Conservation (phyloP, 2,113 vertebrate species). For the Microtus pennsylvanicus region DNA sequence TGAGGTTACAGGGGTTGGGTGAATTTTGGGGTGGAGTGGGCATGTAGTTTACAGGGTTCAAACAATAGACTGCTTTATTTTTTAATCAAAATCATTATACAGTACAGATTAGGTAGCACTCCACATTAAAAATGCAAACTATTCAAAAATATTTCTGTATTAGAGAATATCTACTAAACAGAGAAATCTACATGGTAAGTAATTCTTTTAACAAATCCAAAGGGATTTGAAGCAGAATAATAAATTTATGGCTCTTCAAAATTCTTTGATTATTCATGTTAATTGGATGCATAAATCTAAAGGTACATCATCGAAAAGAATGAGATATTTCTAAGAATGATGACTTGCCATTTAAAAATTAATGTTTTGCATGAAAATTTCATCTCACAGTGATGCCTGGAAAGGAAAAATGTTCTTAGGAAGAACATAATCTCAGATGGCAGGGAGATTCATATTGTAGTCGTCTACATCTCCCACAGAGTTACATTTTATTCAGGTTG, state of each 20-base stretch:
- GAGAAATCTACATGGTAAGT: constrained; percentile 33
- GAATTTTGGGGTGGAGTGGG: no score
- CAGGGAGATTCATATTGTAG: not conserved
- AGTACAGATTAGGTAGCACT: not conserved
- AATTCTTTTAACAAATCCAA: constrained; percentile 51
- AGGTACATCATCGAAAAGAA: constrained; percentile 44
- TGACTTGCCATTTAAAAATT: constrained; percentile 61
- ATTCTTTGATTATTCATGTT: constrained; percentile 55
- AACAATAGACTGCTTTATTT: not conserved
- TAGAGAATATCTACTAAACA: constrained; percentile 43
- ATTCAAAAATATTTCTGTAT: constrained; percentile 43
- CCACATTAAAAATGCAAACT: constrained; percentile 51
- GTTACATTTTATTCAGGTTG: not conserved
- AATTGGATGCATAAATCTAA: constrained; percentile 76
- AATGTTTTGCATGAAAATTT: not conserved
- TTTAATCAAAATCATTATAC: constrained; percentile 46
- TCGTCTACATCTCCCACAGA: not conserved
- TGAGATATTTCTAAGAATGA: constrained; percentile 47
- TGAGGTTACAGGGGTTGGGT: no score
- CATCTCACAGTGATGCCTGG: not conserved
- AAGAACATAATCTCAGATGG: not conserved
- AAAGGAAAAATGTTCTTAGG: not conserved
- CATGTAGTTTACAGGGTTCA: no score
- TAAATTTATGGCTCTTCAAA: constrained; percentile 36
- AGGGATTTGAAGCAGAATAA: constrained; percentile 48